A percentile compares a stretch with the other conserved stretches of the same genome.
Conservation (phyloP, 1,140 invertebrate genomes). For the Macrotrachela quadricornifera region DNA sequence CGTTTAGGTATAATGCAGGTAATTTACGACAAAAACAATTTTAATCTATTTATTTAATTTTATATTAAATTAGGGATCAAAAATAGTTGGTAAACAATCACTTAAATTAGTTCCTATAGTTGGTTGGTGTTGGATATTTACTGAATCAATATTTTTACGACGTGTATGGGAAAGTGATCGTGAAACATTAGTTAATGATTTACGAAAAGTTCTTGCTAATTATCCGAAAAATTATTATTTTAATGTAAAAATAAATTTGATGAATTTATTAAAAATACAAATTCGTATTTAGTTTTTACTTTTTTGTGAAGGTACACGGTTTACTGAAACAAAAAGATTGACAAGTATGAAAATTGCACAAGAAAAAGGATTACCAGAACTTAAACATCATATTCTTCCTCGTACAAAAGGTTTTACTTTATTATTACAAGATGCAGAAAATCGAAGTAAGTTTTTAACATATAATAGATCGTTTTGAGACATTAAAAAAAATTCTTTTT, state of each 20-base stretch:
- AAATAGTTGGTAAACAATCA: conserved; percentile 77
- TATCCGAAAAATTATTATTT: conserved; percentile 37
- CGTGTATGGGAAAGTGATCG: conserved; percentile 70
- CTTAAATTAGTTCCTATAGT: conserved; percentile 69
- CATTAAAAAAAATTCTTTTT: too few species aligned
- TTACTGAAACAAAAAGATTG: conserved; percentile 62
- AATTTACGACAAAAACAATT: not conserved
- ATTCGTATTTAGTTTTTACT: conserved; percentile 44
- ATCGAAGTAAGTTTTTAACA: too few species aligned
- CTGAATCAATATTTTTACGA: conserved; percentile 72
- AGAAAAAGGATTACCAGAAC: conserved; percentile 54
- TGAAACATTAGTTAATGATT: conserved; percentile 51
- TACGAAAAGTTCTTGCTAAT: conserved; percentile 52
- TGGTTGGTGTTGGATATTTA: conserved; percentile 82
- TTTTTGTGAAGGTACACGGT: conserved; percentile 83
- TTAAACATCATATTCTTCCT: conserved; percentile 76
- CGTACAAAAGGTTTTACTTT: conserved; percentile 60
- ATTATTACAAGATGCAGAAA: not conserved
- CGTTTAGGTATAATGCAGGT: conserved; percentile 1
- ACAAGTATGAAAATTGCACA: conserved; percentile 64
- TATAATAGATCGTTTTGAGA: too few species aligned
- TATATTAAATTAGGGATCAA: conserved; percentile 47
- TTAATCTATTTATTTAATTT: not conserved
- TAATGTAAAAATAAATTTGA: conserved; percentile 16
- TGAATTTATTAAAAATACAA: not conserved